These are phyloP conservation scores for Drosophila neotestacea DNA, from an alignment of 2,888 invertebrate genomes.

Conservation along the genomic window DNA sequence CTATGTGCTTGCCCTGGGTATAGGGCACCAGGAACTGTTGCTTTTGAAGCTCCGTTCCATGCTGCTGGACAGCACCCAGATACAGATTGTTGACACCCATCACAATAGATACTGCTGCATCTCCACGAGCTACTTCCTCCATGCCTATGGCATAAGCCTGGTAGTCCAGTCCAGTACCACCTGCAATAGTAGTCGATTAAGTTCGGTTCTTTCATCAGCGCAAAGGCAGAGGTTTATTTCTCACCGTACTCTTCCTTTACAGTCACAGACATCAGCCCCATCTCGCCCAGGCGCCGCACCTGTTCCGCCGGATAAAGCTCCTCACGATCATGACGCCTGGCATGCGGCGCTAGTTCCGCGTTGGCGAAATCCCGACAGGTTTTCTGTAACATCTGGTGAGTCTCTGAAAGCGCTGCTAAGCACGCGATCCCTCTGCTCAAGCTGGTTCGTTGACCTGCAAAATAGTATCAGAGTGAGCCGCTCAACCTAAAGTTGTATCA, in stretches of 20 bases:
- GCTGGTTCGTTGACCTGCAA: slow-evolving; percentile 59
- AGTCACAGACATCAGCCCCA: slow-evolving; percentile 94
- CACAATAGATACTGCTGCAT: slow-evolving; percentile 95
- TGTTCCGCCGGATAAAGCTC: slow-evolving; percentile 92
- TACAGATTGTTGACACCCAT: slow-evolving; percentile 98
- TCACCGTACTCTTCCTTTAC: slow-evolving; percentile 90
- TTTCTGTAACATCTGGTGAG: slow-evolving; percentile 95
- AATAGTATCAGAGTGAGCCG: neutral
- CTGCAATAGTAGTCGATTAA: slow-evolving; percentile 40
- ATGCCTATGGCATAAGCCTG: slow-evolving; percentile 96
- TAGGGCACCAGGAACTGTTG: slow-evolving; percentile 91
- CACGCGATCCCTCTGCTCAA: slow-evolving; percentile 89
- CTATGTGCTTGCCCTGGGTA: slow-evolving; percentile 89
- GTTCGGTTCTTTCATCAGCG: neutral
- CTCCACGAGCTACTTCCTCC: slow-evolving; percentile 96
- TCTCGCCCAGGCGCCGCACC: slow-evolving; percentile 95
- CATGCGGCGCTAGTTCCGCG: slow-evolving; percentile 93
- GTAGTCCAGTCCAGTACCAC: slow-evolving; percentile 95
- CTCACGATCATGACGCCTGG: slow-evolving; percentile 92
- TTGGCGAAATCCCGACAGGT: slow-evolving; percentile 96
- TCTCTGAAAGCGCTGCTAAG: slow-evolving; percentile 91
- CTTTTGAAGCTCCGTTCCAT: slow-evolving; percentile 92
- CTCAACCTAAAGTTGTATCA: neutral
- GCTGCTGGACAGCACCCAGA: slow-evolving; percentile 91
- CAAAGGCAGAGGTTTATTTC: neutral